phyloP scores from a whole-genome alignment of 2,113 vertebrate species.

The Halcyon malimbica region DNA sequence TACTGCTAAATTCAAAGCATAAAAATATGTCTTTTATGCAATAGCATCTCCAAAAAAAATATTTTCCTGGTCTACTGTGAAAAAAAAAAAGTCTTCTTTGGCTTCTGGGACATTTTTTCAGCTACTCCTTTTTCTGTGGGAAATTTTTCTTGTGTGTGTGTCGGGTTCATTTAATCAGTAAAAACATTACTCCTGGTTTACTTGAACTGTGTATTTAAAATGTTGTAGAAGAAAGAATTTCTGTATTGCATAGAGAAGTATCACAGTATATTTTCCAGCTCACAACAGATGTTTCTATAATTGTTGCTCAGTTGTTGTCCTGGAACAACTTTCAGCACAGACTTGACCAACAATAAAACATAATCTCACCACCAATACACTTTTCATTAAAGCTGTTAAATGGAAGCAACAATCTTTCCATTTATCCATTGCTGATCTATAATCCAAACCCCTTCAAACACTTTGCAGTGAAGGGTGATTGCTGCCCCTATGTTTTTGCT shows the following conservation, averaged over 20 bases:
- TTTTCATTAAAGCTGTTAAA: slow-evolving; percentile 24
- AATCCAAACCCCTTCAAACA: neutral
- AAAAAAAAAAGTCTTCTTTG: neutral
- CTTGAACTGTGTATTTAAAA: neutral
- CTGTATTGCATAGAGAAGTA: neutral
- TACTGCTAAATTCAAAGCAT: neutral
- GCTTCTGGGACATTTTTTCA: neutral
- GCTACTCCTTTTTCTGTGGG: neutral
- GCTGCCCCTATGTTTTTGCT: neutral
- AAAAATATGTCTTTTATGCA: neutral
- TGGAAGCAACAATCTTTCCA: neutral
- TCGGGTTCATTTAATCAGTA: neutral
- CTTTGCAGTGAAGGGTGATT: neutral
- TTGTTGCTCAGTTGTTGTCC: slow-evolving; percentile 43
- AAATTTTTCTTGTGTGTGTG: too few relatives aligned
- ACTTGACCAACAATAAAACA: slow-evolving; percentile 27
- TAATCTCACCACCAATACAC: slow-evolving; percentile 12
- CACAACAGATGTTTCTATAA: slow-evolving; percentile 59
- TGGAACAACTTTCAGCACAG: neutral
- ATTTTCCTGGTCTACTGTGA: neutral
- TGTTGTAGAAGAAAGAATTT: neutral
- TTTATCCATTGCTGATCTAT: neutral
- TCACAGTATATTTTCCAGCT: neutral
- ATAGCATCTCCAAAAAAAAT: neutral
- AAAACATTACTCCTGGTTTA: neutral